A percentile compares a stretch with the other conserved stretches of the same genome.
phyloP scores from a whole-genome alignment of 2,113 vertebrate genomes.

The Urocynchramus pylzowi region DNA sequence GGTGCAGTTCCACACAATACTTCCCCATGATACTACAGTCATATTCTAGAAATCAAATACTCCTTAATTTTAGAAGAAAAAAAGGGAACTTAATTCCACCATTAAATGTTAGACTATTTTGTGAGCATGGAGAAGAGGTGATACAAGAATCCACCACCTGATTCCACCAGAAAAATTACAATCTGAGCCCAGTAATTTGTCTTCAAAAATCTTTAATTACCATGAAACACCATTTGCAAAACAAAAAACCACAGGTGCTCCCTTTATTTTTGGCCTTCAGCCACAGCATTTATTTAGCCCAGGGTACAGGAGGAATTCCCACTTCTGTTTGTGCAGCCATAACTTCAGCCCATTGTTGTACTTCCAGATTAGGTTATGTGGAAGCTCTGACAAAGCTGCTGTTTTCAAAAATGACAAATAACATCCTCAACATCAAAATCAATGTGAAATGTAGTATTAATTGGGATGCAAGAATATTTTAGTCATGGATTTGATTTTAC shows the following conservation, averaged over 20 bases:
- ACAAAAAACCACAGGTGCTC: not conserved
- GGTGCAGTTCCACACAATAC: not conserved
- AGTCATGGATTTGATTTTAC: not conserved
- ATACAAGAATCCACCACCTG: not conserved
- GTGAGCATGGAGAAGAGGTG: not conserved
- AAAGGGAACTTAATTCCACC: not conserved
- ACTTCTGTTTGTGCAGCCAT: not conserved
- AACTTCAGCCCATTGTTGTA: not conserved
- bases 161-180: not conserved
- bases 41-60: not conserved
- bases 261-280: not conserved
- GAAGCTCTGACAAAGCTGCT: not conserved
- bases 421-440: not conserved
- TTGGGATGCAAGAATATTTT: not conserved
- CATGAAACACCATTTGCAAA: not conserved
- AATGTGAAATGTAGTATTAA: not conserved
- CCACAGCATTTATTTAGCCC: not conserved
- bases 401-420: not conserved
- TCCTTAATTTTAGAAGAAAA: not conserved
- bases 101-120: not conserved
- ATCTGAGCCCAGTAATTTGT: not conserved
- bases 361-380: not conserved
- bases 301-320: not conserved
- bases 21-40: not conserved
- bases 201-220: not conserved